These are phyloP conservation scores for Rhyzopertha dominica DNA, from an alignment of 1,140 invertebrate species.

Conservation along the genomic window DNA sequence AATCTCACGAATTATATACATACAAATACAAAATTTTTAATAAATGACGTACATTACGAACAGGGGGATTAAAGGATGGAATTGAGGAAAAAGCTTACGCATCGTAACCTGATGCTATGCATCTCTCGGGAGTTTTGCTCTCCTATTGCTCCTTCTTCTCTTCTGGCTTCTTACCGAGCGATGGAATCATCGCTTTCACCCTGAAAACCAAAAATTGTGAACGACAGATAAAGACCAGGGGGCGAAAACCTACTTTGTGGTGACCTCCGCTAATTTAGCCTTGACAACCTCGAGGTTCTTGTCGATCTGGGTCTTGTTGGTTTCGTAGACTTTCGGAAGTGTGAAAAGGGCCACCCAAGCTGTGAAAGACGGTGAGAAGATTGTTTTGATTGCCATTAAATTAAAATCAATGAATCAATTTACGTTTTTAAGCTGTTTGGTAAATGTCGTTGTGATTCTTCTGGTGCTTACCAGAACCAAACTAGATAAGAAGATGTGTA, in stretches of 20 bases:
- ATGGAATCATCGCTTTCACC: conserved; percentile 83
- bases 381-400: background rate
- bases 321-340: conserved; percentile 95
- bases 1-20: too few relatives aligned
- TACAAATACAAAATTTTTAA: too few relatives aligned
- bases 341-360: conserved; percentile 90
- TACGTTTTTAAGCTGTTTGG: too few relatives aligned
- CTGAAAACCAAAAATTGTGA: conserved; percentile 52
- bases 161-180: conserved; percentile 82
- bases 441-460: too few relatives aligned
- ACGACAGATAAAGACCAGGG: conserved; percentile 3
- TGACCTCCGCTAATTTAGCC: conserved; percentile 83
- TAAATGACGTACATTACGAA: too few relatives aligned
- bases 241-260: conserved; percentile 69
- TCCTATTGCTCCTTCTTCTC: conserved; percentile 79
- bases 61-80: too few relatives aligned
- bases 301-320: conserved; percentile 95
- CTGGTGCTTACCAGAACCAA: too few relatives aligned
- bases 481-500: too few relatives aligned
- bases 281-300: conserved; percentile 83
- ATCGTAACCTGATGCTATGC: too few relatives aligned
- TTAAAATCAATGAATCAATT: background rate
- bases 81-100: too few relatives aligned
- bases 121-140: too few relatives aligned
- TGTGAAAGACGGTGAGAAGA: conserved; percentile 53